These are phyloP conservation scores for Micronycteris hirsuta DNA, from an alignment of 2,113 vertebrate species.

Conservation along the genomic window DNA sequence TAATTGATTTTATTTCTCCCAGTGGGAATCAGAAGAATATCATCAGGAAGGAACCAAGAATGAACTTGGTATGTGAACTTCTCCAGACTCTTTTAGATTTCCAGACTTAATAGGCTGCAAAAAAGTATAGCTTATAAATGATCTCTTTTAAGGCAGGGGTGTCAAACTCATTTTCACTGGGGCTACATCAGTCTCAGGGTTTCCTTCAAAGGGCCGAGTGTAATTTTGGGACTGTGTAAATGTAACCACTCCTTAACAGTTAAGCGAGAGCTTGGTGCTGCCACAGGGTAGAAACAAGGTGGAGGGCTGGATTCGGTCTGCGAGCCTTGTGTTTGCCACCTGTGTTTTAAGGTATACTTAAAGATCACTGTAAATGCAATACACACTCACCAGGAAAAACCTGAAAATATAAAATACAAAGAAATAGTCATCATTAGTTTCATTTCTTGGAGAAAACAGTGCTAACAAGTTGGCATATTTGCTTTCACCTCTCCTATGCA, in stretches of 20 bases:
- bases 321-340: no score
- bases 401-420: background rate
- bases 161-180: no score
- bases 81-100: background rate
- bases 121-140: background rate
- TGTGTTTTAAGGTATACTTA: background rate
- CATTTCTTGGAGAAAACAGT: background rate
- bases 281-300: no score
- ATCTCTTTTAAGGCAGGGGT: background rate
- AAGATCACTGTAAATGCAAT: background rate
- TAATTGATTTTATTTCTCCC: background rate
- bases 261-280: no score
- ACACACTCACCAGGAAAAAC: background rate
- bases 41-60: background rate
- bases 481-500: background rate
- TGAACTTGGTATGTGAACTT: background rate
- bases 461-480: background rate
- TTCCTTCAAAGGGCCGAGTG: no score
- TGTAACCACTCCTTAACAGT: no score
- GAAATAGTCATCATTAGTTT: background rate
- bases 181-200: no score
- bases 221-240: no score
- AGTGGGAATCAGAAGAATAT: background rate
- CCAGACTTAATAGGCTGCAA: background rate
- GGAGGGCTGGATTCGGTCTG: no score